Percentiles rank a stretch among this genome's conserved stretches.
Conservation (phyloP, 2,797 vertebrate genomes). For the Pantherophis vulpinus region DNA sequence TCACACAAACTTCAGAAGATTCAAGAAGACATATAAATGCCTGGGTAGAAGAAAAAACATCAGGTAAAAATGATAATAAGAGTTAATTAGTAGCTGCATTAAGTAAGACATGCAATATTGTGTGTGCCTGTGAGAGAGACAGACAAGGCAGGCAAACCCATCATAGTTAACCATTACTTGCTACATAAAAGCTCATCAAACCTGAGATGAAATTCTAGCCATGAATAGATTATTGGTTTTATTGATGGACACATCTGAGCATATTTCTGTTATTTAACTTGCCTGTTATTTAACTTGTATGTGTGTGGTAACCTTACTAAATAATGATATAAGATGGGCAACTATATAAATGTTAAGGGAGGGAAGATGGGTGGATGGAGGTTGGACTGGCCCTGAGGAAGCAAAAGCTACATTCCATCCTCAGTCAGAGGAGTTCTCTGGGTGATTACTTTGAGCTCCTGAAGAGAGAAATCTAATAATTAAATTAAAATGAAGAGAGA, state of each 20-base stretch:
- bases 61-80: slow-evolving; percentile 70
- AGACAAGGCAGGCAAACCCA: not conserved
- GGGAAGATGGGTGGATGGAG: not conserved
- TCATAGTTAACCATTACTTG: not conserved
- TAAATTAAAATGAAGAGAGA: not conserved
- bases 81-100: not conserved
- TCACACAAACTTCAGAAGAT: slow-evolving; percentile 65
- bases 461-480: not conserved
- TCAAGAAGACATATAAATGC: slow-evolving; percentile 81
- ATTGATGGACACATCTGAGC: not conserved
- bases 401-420: not conserved
- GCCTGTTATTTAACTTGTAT: not conserved
- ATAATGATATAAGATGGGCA: not conserved
- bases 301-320: not conserved
- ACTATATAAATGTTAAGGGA: not conserved
- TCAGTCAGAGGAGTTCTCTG: not conserved
- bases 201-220: not conserved
- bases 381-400: not conserved
- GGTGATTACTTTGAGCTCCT: not conserved
- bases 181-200: not conserved
- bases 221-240: not conserved
- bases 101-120: not conserved
- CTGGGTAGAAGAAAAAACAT: slow-evolving; percentile 84
- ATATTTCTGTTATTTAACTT: not conserved
- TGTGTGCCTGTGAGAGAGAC: not conserved